Evolutionary conservation across 2,113 vertebrate species (phyloP), one percentile per base, ranked within the genome.

Genomic region (Silurus meridionalis): DNA sequence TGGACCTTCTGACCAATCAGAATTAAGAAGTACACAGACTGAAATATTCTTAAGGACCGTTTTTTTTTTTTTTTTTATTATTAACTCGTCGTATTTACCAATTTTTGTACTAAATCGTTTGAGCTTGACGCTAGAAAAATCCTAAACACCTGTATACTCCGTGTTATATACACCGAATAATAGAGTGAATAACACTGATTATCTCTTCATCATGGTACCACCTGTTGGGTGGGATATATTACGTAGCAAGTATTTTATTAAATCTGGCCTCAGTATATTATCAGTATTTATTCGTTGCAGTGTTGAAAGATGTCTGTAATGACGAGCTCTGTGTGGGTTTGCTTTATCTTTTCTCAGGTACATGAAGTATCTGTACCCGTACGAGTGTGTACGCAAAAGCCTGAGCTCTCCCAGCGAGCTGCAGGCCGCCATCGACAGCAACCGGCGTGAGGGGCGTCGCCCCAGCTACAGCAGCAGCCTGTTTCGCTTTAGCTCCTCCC

Each of bases 331-430:
- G 23, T 19, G 19, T 60, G 8, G 14, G 8, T 87, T 66, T 48
- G 15, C 89, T 6, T 92, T 78, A 21, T 80, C 79, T 1, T 58
- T 57, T 28, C 37, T 79, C 82, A 95, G 94, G 90, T 95, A 95
- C 91, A 99, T 99, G 98, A 99, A 99, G 93, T 99, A 99, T 91
- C 94, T 99, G 10, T 99, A 99, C 7, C 97, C 98, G 6, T 99
- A 96, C 0, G 98, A 99, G 91, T 99, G 98, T 2, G 98, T 98
- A 94, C 96, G 97, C 92, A 99, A 98, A 88, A 95, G 96, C 5
- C 94, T 99, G 90, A 99, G 98, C 92, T 98, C 98, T 48, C 98
- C 98, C 0, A 96, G 95, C 0, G 98, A 99, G 93, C 95, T 99
- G 2, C 98, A 99, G 94, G 97, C 97, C 0, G 98, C 98, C 64